These are phyloP conservation scores for Alca torda DNA, from an alignment of 2,797 vertebrate genomes.

Conservation along the genomic window DNA sequence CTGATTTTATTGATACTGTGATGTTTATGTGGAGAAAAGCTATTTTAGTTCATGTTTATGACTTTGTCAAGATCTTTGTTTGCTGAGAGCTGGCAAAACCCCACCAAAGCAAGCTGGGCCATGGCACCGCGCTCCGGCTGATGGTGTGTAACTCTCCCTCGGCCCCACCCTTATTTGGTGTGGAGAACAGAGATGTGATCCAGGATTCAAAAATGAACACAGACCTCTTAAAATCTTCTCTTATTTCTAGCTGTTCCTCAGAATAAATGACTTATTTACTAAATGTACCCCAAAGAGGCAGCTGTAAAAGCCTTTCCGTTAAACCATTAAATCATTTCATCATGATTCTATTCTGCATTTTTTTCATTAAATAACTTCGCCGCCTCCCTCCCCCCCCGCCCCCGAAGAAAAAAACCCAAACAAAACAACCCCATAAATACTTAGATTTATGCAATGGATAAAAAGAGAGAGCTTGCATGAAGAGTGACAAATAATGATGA, in stretches of 20 bases:
- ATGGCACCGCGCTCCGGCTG: background rate
- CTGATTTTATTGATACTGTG: background rate
- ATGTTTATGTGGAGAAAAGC: background rate
- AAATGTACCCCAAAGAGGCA: background rate
- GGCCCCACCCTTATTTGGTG: background rate
- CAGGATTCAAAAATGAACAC: background rate
- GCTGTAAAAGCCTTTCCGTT: background rate
- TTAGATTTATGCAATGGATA: background rate
- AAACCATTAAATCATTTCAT: background rate
- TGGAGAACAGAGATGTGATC: background rate
- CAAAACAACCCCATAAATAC: background rate
- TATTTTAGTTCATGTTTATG: background rate
- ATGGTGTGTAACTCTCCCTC: background rate
- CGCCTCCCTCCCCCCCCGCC: accelerated
- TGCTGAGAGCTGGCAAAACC: background rate
- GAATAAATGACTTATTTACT: background rate
- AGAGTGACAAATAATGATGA: background rate
- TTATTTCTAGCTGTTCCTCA: conserved; percentile 10
- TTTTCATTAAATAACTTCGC: background rate
- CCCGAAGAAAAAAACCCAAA: background rate
- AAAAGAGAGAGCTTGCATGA: background rate
- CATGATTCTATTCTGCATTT: background rate
- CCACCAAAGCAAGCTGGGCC: background rate
- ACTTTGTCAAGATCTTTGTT: background rate
- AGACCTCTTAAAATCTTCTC: background rate